Evolutionary conservation across 2,888 invertebrate species (phyloP), one percentile per base, ranked within the genome.

Genomic region (Dasysyrphus tricinctus): DNA sequence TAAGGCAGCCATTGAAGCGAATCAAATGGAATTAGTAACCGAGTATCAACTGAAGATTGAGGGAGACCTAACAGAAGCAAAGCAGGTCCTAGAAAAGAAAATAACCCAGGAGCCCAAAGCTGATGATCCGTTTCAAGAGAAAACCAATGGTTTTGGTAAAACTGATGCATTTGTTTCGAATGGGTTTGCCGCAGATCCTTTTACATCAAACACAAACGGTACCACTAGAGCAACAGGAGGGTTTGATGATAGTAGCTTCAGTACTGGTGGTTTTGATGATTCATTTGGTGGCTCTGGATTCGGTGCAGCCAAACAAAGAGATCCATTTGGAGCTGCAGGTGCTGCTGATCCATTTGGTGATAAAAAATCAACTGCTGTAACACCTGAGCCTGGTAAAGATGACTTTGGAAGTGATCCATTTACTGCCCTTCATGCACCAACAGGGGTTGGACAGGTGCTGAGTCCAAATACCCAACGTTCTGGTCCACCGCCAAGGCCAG

Each of bases 331-430:
- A 47, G 90, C 91, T 80, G 89, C 80, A 75, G 89, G 88, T 88
- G 90, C 90, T 24, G 93, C 93, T 7, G 96, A 96, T 93, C 95
- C 96, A 32, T 97, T 97, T 93, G 94, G 94, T 79, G 94, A 95
- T 88, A 93, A 94, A 75, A 94, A 94, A 88, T 91, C 92, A 89
- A 91, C 90, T 89, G 91, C 90, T 57, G 84, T 91, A 88, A 91
- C 93, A 84, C 93, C 94, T 88, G 94, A 95, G 92, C 90, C 92
- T 72, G 94, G 94, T 42, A 96, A 95, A 91, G 96, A 96, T 92
- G 96, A 96, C 44, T 98, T 97, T 93, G 97, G 97, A 88, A 95
- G 96, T 91, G 98, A 98, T 94, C 98, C 98, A 54, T 98, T 98
- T 94, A 97, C 97, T 5, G 95, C 96, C 85, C 93, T 97, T 87